Evolutionary conservation across 2,888 invertebrate species (phyloP).

Genomic region (Dorcus hopei): DNA sequence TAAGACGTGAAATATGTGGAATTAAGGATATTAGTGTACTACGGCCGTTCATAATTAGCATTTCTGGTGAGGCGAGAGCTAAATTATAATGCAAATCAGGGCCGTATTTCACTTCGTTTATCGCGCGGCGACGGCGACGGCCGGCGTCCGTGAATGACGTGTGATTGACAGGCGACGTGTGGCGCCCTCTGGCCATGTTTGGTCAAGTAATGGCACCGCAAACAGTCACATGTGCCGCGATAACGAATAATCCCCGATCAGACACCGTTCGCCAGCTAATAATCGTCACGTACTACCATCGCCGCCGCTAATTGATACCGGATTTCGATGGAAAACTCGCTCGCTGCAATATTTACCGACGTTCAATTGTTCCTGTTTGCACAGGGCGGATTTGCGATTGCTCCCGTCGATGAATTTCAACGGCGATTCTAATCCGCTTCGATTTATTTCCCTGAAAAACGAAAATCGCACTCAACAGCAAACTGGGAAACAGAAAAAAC

Average conservation of each 20-base stretch:
- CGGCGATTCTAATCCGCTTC: no score
- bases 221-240: slow-evolving; percentile 35
- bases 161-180: slow-evolving; percentile 42
- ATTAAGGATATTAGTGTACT: slow-evolving; percentile 6
- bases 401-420: no score
- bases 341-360: background rate
- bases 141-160: slow-evolving; percentile 22
- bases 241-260: slow-evolving; percentile 15
- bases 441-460: no score
- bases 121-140: background rate
- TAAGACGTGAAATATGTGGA: slow-evolving; percentile 11
- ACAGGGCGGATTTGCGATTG: no score
- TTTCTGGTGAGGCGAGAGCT: background rate
- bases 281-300: slow-evolving; percentile 10
- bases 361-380: no score
- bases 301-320: slow-evolving; percentile 9
- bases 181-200: slow-evolving; percentile 42
- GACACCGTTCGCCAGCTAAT: slow-evolving; percentile 6
- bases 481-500: no score
- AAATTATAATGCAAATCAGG: background rate
- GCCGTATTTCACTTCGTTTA: background rate
- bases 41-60: background rate
- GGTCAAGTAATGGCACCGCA: slow-evolving; percentile 45
- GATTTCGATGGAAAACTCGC: slow-evolving; percentile 8
- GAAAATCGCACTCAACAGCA: no score